Percentiles rank a stretch among this genome's conserved stretches.
Conservation (phyloP, 2,888 invertebrate species). For the Apotomis betuletana region DNA sequence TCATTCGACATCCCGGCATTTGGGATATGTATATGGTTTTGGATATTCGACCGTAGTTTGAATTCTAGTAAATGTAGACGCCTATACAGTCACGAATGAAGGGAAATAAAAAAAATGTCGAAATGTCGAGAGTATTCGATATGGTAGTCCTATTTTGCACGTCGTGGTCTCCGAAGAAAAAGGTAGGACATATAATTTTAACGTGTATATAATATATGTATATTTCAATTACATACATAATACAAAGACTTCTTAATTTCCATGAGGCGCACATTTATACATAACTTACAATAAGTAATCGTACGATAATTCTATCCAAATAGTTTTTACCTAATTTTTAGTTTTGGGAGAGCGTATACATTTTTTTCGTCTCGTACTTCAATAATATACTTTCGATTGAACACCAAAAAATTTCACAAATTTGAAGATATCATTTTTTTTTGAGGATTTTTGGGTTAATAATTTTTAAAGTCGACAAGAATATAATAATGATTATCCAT, state of each 20-base stretch:
- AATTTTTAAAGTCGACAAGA: slow-evolving; percentile 81
- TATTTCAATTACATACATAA: slow-evolving; percentile 81
- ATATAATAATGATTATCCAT: slow-evolving; percentile 83
- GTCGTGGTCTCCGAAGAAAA: slow-evolving; percentile 78
- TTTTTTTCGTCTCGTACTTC: slow-evolving; percentile 75
- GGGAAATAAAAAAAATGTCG: slow-evolving; percentile 60
- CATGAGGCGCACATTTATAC: slow-evolving; percentile 82
- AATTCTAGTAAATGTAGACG: slow-evolving; percentile 35
- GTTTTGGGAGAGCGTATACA: slow-evolving; percentile 82
- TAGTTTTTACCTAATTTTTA: slow-evolving; percentile 80
- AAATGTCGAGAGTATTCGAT: slow-evolving; percentile 69
- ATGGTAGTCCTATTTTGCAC: slow-evolving; percentile 67
- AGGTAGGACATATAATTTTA: slow-evolving; percentile 76
- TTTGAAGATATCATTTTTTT: slow-evolving; percentile 78
- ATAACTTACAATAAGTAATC: slow-evolving; percentile 76
- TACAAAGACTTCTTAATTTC: slow-evolving; percentile 82
- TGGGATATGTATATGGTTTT: slow-evolving; percentile 77
- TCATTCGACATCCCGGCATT: slow-evolving; percentile 74
- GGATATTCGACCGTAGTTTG: slow-evolving; percentile 47
- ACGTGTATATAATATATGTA: slow-evolving; percentile 83
- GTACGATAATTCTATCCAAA: slow-evolving; percentile 81
- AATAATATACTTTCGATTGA: slow-evolving; percentile 78
- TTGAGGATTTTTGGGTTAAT: slow-evolving; percentile 77
- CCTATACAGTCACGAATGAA: slow-evolving; percentile 44
- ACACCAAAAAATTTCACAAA: slow-evolving; percentile 83